Evolutionary conservation across 2,797 vertebrate species (phyloP), one percentile per base, ranked within the genome.

Genomic region (Acomys russatus): DNA sequence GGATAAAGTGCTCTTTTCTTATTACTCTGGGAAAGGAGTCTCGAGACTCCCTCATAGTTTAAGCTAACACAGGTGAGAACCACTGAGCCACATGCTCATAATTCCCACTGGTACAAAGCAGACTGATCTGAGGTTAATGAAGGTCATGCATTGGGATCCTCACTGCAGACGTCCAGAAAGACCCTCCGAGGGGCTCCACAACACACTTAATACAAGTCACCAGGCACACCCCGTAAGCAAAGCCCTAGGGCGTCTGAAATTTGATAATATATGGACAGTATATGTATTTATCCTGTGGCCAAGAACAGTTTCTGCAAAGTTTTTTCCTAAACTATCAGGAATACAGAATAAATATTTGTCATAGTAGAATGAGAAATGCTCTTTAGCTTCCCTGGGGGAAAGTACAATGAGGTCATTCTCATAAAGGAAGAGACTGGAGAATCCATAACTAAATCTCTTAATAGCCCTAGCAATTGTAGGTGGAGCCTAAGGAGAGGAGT

Each of bases 201-300:
- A 51, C 4, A 10, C 4, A 77, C 5, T 96, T 80, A 59, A 71
- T 59, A 49, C 91, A 56, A 61, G 28, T 92, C 56, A 68, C 17
- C 9, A 82, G 74, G 30, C 68, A 80, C 3, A 80, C 49, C n/a
- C 68, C 64, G 54, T n/a, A 54, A 73, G 35, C 28, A 77, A 89
- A 93, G 76, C n/a, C 33, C n/a, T 91, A 84, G 1, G 22, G 33
- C 66, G 80, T 76, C 68, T 89, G 76, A 92, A 92, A 70, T 89
- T 91, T 59, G 35, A 56, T 30, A 78, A 44, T 74, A 74, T 35
- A 74, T 74, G 10, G 17, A 38, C 33, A 84, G 8, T 51, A 51
- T 20, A 66, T 66, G 38, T 73, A 80, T 86, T 68, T 44, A 74
- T 64, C 38, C 59, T 44, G 68, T 11, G 85, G 78, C 25, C 33